Percentiles rank a stretch among this genome's conserved stretches.
Evolutionary conservation across 2,888 invertebrate genomes (phyloP).

Genomic region (Leptinotarsa rubiginosa): DNA sequence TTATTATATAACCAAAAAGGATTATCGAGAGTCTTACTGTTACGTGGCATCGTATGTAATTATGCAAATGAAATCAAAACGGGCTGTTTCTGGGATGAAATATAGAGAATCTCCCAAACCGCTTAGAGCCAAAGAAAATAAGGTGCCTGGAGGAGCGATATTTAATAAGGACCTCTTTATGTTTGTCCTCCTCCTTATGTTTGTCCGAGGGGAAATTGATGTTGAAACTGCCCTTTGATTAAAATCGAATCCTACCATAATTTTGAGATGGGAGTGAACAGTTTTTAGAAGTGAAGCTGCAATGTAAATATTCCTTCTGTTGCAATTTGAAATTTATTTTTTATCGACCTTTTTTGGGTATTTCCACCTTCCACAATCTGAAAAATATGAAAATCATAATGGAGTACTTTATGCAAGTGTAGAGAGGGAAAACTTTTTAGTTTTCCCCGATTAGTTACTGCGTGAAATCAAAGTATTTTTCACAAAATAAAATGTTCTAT

Average conservation of each 20-base stretch:
- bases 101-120: conserved; percentile 22
- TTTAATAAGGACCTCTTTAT: conserved; percentile 35
- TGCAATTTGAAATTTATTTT: no score
- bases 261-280: background rate
- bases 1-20: background rate
- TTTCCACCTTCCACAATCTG: no score
- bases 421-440: no score
- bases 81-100: conserved; percentile 23
- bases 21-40: background rate
- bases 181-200: conserved; percentile 33
- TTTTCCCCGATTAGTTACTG: no score
- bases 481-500: no score
- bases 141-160: conserved; percentile 28
- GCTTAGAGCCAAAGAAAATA: conserved; percentile 26
- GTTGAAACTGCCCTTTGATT: conserved; percentile 34
- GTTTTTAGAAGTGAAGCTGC: background rate
- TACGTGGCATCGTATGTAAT: conserved; percentile 17
- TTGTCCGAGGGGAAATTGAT: conserved; percentile 31
- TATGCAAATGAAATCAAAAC: conserved; percentile 28
- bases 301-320: background rate
- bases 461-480: no score
- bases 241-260: conserved; percentile 30
- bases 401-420: no score
- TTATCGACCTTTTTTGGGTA: no score
- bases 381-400: no score